Percentiles rank a stretch among this genome's conserved stretches.
phyloP scores from a whole-genome alignment of 2,113 vertebrate species.

The Nestor notabilis region DNA sequence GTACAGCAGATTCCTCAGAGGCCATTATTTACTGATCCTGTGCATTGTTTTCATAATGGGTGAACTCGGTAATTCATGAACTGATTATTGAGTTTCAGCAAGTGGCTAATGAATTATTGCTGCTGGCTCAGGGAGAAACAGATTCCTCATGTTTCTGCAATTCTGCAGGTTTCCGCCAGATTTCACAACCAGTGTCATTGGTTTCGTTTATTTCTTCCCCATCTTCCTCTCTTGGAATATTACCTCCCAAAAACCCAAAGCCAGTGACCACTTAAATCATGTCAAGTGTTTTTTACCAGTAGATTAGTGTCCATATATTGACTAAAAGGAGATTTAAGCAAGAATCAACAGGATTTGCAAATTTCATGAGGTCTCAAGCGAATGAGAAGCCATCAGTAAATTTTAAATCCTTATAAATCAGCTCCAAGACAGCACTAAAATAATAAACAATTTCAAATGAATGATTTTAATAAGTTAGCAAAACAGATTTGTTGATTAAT shows the following conservation, averaged over 20 bases:
- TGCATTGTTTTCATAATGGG: constrained; percentile 61
- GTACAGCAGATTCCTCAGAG: constrained; percentile 54
- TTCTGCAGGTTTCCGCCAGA: constrained; percentile 35
- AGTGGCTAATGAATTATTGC: constrained; percentile 67
- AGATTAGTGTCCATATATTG: not conserved
- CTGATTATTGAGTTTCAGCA: constrained; percentile 64
- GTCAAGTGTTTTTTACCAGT: not conserved
- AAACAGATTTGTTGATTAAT: constrained; percentile 40
- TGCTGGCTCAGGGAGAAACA: constrained; percentile 51
- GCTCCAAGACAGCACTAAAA: not conserved
- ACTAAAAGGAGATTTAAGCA: not conserved
- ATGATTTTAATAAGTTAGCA: not conserved
- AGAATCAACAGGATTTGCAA: not conserved
- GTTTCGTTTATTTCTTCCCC: not conserved
- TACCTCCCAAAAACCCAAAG: not conserved
- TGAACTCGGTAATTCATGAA: constrained; percentile 61
- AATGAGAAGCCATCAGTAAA: not conserved
- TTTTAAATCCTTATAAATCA: not conserved
- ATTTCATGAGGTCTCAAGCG: not conserved
- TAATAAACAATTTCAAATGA: not conserved
- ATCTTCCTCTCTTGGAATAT: not conserved
- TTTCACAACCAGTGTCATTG: not conserved
- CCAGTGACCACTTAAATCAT: not conserved
- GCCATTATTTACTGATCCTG: constrained; percentile 66
- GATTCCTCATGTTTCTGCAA: constrained; percentile 32